These are phyloP conservation scores for Ligdia adustata DNA, from an alignment of 2,888 invertebrate genomes.

Conservation along the genomic window DNA sequence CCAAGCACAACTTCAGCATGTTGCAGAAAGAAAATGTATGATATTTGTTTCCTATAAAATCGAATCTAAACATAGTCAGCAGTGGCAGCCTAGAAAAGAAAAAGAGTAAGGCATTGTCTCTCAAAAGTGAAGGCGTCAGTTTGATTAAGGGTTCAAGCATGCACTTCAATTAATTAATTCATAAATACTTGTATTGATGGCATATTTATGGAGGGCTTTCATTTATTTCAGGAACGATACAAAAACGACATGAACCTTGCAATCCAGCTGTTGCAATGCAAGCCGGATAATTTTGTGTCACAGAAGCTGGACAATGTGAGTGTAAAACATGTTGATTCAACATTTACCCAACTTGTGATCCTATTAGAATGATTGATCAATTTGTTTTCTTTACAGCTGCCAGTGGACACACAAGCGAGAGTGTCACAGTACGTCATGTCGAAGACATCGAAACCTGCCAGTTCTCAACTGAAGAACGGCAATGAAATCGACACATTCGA, in stretches of 20 bases:
- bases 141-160: too few species aligned
- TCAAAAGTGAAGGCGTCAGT: too few species aligned
- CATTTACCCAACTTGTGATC: not conserved
- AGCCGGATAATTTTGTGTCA: conserved; percentile 96
- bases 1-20: conserved; percentile 92
- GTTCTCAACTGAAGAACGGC: conserved; percentile 68
- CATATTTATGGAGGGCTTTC: too few species aligned
- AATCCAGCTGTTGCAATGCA: conserved; percentile 96
- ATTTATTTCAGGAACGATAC: conserved; percentile 90
- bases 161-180: too few species aligned
- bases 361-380: conserved; percentile 20
- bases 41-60: conserved; percentile 26
- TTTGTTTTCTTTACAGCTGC: conserved; percentile 86
- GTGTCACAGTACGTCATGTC: conserved; percentile 90
- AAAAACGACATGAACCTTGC: conserved; percentile 97
- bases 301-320: conserved; percentile 95
- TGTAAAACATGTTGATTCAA: conserved; percentile 43
- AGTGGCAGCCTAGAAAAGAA: too few species aligned
- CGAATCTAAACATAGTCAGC: not conserved
- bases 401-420: conserved; percentile 95
- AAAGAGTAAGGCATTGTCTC: too few species aligned
- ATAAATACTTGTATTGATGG: too few species aligned
- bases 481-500: conserved; percentile 80
- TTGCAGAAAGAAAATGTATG: conserved; percentile 94
- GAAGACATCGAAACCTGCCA: conserved; percentile 77